A percentile compares a stretch with the other conserved stretches of the same genome.
These are phyloP conservation scores for Saccopteryx bilineata DNA, from an alignment of 2,113 vertebrate genomes.

Conservation along the genomic window DNA sequence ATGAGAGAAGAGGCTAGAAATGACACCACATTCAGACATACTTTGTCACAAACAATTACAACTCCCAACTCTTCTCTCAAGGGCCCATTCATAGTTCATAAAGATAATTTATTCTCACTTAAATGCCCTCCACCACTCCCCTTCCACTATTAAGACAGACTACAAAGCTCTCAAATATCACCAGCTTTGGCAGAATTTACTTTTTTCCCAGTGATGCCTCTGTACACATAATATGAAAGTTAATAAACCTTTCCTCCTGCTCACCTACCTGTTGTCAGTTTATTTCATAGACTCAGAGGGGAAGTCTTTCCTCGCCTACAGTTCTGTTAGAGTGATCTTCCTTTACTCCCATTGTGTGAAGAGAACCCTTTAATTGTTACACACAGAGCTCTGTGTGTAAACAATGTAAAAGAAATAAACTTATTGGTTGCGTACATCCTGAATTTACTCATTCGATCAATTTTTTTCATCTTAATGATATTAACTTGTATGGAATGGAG, in stretches of 20 bases:
- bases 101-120: background rate
- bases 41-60: background rate
- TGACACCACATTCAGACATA: background rate
- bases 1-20: background rate
- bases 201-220: background rate
- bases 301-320: background rate
- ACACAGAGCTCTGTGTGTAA: background rate
- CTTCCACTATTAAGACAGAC: background rate
- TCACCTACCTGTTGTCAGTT: background rate
- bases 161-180: background rate
- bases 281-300: background rate
- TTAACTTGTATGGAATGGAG: background rate
- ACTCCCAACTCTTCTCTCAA: background rate
- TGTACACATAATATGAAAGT: background rate
- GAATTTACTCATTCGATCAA: background rate
- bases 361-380: background rate
- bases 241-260: background rate
- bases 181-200: background rate
- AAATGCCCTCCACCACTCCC: background rate
- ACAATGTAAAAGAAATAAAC: background rate
- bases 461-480: constrained; percentile 22
- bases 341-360: background rate
- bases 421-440: background rate
- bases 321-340: background rate
- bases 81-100: background rate